Conservation (phyloP, 1,140 invertebrate genomes). For the Amyelois transitella region DNA sequence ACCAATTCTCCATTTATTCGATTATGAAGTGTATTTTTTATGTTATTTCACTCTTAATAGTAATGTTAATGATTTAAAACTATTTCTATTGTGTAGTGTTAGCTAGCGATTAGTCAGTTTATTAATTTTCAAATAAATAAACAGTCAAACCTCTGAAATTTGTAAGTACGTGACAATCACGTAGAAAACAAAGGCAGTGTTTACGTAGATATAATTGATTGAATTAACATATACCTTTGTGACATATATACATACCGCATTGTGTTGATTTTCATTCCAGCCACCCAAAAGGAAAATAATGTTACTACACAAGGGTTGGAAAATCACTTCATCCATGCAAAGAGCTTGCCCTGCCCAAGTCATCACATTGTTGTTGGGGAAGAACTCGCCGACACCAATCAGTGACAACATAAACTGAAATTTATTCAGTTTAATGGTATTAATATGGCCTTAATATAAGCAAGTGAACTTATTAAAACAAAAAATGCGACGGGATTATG, state of each 20-base stretch:
- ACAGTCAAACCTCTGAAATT: too few species aligned
- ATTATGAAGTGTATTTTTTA: too few species aligned
- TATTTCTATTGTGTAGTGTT: too few species aligned
- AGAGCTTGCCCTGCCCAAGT: slow-evolving; percentile 67
- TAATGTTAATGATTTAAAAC: too few species aligned
- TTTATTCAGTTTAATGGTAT: background rate
- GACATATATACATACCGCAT: slow-evolving; percentile 52
- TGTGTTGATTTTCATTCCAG: slow-evolving; percentile 73
- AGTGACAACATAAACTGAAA: slow-evolving; percentile 38
- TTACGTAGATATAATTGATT: too few species aligned
- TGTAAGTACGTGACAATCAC: too few species aligned
- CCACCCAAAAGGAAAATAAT: slow-evolving; percentile 77
- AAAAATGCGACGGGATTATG: background rate
- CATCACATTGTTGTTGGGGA: slow-evolving; percentile 72
- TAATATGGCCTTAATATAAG: background rate
- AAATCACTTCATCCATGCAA: slow-evolving; percentile 69
- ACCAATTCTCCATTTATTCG: too few species aligned
- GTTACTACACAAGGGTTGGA: slow-evolving; percentile 75
- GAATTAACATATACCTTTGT: too few species aligned
- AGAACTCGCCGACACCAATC: slow-evolving; percentile 75
- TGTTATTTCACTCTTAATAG: too few species aligned
- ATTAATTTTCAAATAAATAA: too few species aligned
- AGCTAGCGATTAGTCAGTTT: too few species aligned
- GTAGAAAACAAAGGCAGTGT: too few species aligned
- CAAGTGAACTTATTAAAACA: background rate